Evolutionary conservation across 2,888 invertebrate species (phyloP).

Genomic region (Lasioglossum morio): DNA sequence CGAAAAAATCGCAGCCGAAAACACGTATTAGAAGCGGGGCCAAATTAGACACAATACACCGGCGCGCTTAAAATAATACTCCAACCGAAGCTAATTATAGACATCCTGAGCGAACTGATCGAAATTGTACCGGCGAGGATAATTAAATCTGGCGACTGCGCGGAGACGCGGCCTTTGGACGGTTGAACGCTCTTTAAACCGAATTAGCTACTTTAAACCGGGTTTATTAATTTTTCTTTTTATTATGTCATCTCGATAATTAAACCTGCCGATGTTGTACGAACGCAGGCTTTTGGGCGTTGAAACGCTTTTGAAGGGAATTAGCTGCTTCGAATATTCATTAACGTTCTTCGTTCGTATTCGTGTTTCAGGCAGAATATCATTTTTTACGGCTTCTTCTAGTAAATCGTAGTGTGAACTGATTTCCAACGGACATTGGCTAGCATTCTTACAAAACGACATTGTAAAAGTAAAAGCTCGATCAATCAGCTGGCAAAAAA

Average conservation of each 20-base stretch:
- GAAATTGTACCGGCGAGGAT: neutral
- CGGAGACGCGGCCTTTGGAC: neutral
- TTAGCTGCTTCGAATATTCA: neutral
- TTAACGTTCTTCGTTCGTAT: too few species aligned
- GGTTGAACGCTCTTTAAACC: neutral
- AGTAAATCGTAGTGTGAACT: too few species aligned
- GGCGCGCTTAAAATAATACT: neutral
- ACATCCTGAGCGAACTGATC: neutral
- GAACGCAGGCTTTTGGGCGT: neutral
- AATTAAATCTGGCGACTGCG: neutral
- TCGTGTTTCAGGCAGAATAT: too few species aligned
- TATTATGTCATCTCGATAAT: neutral
- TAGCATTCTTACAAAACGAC: neutral
- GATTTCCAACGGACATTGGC: too few species aligned
- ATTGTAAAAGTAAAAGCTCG: neutral
- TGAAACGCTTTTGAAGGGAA: neutral
- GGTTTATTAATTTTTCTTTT: neutral
- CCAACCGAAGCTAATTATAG: neutral
- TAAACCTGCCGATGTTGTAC: neutral
- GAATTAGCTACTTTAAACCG: neutral
- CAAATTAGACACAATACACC: conserved; percentile 13
- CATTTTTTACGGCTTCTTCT: neutral
- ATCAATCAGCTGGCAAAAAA: neutral
- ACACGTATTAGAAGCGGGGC: neutral
- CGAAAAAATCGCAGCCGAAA: neutral